Percentiles rank a stretch among this genome's conserved stretches.
These are phyloP conservation scores for Coturnix japonica DNA, from an alignment of 2,113 vertebrate species.

Conservation along the genomic window DNA sequence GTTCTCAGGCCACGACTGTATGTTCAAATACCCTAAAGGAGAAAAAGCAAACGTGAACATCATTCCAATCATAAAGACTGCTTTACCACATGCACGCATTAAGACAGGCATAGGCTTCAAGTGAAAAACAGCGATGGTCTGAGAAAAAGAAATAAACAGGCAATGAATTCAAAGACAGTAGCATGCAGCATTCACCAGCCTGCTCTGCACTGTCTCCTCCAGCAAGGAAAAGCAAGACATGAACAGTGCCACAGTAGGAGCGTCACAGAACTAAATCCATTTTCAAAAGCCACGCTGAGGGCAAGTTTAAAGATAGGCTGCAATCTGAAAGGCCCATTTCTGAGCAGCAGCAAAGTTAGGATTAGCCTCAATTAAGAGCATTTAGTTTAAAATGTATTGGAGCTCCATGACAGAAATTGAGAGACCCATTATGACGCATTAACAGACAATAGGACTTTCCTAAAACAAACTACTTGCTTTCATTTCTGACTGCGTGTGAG, in stretches of 20 bases:
- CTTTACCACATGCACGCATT: neutral
- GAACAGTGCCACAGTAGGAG: neutral
- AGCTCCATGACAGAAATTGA: neutral
- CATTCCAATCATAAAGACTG: neutral
- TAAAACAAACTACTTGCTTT: neutral
- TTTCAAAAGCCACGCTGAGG: neutral
- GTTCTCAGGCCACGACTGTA: conserved; percentile 97
- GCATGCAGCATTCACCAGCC: neutral
- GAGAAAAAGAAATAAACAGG: neutral
- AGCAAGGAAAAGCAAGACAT: neutral
- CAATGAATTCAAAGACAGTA: neutral
- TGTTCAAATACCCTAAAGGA: conserved; percentile 92
- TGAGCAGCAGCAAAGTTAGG: neutral
- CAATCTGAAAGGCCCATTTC: neutral
- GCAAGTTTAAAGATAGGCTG: neutral
- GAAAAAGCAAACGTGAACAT: neutral
- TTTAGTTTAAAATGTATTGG: neutral
- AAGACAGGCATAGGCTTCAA: neutral
- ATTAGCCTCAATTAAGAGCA: neutral
- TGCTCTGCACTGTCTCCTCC: neutral
- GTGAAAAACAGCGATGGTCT: neutral
- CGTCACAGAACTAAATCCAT: neutral
- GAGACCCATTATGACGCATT: neutral
- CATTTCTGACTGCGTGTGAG: neutral
- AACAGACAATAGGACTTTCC: neutral